Evolutionary conservation across 1,140 invertebrate genomes (phyloP).

Genomic region (Papilio aristodemus): DNA sequence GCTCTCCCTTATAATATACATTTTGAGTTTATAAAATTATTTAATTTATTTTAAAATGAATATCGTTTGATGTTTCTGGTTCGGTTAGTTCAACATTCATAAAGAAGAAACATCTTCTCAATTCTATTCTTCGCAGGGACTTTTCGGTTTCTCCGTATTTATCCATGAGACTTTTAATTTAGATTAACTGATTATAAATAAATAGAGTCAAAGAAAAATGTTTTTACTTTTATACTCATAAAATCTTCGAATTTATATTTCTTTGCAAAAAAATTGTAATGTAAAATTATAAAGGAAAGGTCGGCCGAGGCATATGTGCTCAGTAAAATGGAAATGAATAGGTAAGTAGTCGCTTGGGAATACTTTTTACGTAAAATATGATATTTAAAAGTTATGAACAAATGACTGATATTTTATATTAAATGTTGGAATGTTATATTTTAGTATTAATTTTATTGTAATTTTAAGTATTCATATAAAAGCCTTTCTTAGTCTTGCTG

Average conservation of each 20-base stretch:
- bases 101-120: too few species aligned
- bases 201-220: background rate
- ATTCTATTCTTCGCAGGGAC: too few species aligned
- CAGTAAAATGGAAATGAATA: slow-evolving; percentile 19
- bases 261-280: slow-evolving; percentile 23
- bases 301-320: slow-evolving; percentile 11
- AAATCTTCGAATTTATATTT: slow-evolving; percentile 20
- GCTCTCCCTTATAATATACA: background rate
- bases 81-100: too few species aligned
- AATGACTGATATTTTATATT: slow-evolving; percentile 10
- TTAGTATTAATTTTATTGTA: background rate
- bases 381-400: slow-evolving; percentile 10
- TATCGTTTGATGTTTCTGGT: too few species aligned
- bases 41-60: background rate
- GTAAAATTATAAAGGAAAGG: slow-evolving; percentile 21
- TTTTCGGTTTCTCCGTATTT: background rate
- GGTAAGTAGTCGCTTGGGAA: slow-evolving; percentile 15
- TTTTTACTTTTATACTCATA: slow-evolving; percentile 9
- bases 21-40: background rate
- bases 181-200: background rate
- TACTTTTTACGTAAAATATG: slow-evolving; percentile 16
- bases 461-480: too few species aligned
- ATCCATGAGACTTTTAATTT: background rate
- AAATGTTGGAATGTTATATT: background rate
- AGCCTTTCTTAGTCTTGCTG: too few species aligned